Base-by-base conservation (phyloP, 1,140 invertebrate species). In the Trichonephila clavata region DNA sequence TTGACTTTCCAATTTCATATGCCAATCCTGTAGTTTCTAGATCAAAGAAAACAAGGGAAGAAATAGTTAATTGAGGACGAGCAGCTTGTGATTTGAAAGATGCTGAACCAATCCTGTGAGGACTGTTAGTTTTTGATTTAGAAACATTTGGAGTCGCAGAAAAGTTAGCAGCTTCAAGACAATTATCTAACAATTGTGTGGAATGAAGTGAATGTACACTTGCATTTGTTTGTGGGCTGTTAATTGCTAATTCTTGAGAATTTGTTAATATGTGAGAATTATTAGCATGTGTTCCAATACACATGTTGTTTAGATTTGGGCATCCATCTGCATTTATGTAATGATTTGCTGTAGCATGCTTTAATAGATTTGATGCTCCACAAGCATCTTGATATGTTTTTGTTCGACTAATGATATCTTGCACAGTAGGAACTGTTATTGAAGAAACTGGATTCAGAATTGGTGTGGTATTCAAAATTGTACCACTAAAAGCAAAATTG, bases 41-140 rank as follows among this genome's bases (percentile, higher is more conserved):
- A 71, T 94, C 93, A 50, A 94, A 94, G 60, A 94, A 94, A 27
- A 94, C 93, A n/a, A 84, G 43, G 14, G 93, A 84, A 32, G 60
- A 20, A 20, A 92, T n/a, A 16, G 50, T 13, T 90, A 24, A 80
- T 71, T 27, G 16, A 16, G 68, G 27, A 16, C 13, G 27, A 71
- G 27, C 8, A 27, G 8, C 18, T 18, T 39, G 16, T 39, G 32
- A 32, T 16, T 77, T 32, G 16, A 18, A 32, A 32, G 27, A 8
- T 6, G 32, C 16, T 18, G 27, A 39, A 32, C 18, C 32, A 3
- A 18, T 16, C 18, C 39, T 39, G 2, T 10, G 13, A 77, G 27
- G 27, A 68, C n/a, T 68, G 1, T 68, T n/a, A 68, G 21, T 24
- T 24, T 24, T 24, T 24, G 65, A 24, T 1, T 20, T 18, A 20